A percentile compares a stretch with the other conserved stretches of the same genome.
phyloP scores from a whole-genome alignment of 2,113 vertebrate species.

The Erythrocebus patas region DNA sequence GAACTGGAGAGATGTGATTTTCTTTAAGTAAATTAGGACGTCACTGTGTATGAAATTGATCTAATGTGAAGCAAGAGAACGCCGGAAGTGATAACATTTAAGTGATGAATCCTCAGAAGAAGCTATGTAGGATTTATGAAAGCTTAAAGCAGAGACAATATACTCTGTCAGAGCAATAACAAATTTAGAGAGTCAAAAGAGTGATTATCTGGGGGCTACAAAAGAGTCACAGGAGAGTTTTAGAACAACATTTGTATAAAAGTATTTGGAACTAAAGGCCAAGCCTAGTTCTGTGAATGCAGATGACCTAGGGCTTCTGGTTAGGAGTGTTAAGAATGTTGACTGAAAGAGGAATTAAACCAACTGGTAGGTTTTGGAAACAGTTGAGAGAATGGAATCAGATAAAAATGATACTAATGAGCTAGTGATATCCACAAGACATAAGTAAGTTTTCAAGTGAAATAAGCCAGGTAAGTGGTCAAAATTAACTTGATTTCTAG shows the following conservation, averaged over 20 bases:
- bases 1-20: neutral
- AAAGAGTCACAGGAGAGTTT: neutral
- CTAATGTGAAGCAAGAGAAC: neutral
- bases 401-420: neutral
- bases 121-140: neutral
- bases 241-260: neutral
- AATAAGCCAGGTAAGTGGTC: neutral
- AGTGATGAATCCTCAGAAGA: neutral
- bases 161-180: neutral
- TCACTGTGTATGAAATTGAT: neutral
- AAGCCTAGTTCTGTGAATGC: neutral
- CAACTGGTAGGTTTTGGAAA: neutral
- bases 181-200: neutral
- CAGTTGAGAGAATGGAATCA: neutral
- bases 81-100: neutral
- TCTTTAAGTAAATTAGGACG: neutral
- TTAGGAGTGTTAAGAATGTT: neutral
- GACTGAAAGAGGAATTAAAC: neutral
- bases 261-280: neutral
- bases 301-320: neutral
- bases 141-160: neutral
- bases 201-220: neutral
- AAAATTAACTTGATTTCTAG: slow-evolving; percentile 10
- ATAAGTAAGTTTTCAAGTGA: neutral
- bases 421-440: neutral